Conservation (phyloP, 1,140 invertebrate genomes). For the Pachyrhynchus sulphureomaculatus region DNA sequence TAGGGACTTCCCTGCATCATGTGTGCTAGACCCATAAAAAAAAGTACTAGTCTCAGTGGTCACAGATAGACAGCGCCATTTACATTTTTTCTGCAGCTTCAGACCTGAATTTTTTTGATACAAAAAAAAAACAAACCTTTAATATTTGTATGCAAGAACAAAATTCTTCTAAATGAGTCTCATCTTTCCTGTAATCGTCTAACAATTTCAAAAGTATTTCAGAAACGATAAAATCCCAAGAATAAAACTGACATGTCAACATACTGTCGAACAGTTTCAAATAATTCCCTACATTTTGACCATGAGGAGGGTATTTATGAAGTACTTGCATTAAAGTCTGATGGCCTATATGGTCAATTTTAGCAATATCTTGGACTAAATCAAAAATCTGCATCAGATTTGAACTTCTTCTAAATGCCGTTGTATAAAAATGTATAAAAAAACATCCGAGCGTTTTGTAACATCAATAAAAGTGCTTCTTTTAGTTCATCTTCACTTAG, state of each 20-base stretch:
- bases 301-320: constrained; percentile 17
- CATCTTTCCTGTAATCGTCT: constrained; percentile 11
- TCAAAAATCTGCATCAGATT: constrained; percentile 25
- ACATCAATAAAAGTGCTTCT: constrained; percentile 39
- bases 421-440: constrained; percentile 34
- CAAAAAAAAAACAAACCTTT: too few relatives aligned
- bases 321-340: constrained; percentile 33
- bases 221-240: constrained; percentile 27
- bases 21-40: too few relatives aligned
- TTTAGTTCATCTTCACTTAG: constrained; percentile 28
- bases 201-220: constrained; percentile 30
- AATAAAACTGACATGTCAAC: constrained; percentile 18
- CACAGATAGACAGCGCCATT: too few relatives aligned
- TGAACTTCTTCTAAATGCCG: constrained; percentile 39
- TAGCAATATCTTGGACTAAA: constrained; percentile 34
- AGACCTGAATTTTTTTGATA: too few relatives aligned
- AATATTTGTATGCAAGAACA: background rate
- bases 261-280: constrained; percentile 36
- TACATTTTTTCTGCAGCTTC: too few relatives aligned
- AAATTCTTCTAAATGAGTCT: constrained; percentile 25
- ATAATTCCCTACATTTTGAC: constrained; percentile 37
- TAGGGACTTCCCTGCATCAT: too few relatives aligned
- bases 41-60: too few relatives aligned
- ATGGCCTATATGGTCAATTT: constrained; percentile 36
- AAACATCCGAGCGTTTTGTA: constrained; percentile 40